Conservation (phyloP, 2,797 vertebrate species). For the Mus minutoides region DNA sequence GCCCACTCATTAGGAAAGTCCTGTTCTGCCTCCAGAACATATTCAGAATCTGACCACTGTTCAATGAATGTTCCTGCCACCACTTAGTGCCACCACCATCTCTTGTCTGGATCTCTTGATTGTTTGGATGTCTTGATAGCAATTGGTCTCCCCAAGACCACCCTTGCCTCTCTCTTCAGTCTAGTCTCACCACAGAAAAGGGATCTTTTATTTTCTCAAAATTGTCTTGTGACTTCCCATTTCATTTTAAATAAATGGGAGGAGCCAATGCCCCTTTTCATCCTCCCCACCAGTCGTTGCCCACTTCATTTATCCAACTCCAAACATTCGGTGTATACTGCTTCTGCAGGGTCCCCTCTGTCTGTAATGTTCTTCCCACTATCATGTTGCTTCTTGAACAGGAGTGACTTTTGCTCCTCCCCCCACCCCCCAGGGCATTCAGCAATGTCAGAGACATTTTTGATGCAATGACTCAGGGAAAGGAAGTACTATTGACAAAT, state of each 20-base stretch:
- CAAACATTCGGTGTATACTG: background rate
- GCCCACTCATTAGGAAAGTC: background rate
- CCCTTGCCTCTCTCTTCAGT: background rate
- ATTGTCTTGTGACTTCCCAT: background rate
- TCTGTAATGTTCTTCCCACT: background rate
- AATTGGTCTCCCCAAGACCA: background rate
- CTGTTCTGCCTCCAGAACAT: background rate
- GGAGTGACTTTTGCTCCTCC: background rate
- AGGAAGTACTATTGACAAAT: background rate
- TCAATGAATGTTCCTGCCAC: background rate
- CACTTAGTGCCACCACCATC: background rate
- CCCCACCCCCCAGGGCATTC: background rate
- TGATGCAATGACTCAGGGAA: background rate
- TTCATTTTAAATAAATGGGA: constrained; percentile 11
- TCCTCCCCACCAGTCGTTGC: background rate
- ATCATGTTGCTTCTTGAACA: background rate
- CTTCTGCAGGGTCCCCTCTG: background rate
- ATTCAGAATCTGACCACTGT: background rate
- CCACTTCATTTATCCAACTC: background rate
- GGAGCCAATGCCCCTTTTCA: background rate
- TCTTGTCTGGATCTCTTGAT: background rate
- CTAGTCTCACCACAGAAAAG: background rate
- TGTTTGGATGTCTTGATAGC: background rate
- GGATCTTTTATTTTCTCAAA: background rate
- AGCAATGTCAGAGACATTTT: constrained; percentile 5